Evolutionary conservation across 2,888 invertebrate genomes (phyloP).

Genomic region (Sarcophaga rosellei): DNA sequence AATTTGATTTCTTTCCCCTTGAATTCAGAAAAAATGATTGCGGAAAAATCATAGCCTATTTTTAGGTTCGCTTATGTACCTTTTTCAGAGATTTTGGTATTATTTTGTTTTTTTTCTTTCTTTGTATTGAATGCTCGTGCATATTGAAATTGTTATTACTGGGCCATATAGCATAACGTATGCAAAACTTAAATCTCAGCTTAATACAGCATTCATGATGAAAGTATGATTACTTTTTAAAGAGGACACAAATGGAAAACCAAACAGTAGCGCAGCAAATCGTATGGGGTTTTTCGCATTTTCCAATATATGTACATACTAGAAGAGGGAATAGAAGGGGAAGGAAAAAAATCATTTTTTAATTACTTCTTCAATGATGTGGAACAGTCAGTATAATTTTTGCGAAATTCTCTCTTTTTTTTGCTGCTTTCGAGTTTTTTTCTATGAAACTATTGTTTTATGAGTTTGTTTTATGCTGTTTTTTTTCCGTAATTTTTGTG

Average conservation of each 20-base stretch:
- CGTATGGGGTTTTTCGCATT: not conserved
- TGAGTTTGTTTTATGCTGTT: slow-evolving; percentile 27
- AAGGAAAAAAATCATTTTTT: slow-evolving; percentile 64
- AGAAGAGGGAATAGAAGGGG: not conserved
- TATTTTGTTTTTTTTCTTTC: not conserved
- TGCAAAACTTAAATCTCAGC: slow-evolving; percentile 41
- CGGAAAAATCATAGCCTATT: not conserved
- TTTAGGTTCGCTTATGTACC: not conserved
- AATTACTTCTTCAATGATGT: slow-evolving; percentile 76
- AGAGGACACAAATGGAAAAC: slow-evolving; percentile 56
- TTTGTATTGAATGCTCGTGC: not conserved
- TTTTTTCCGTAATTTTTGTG: too few relatives aligned
- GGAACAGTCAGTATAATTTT: slow-evolving; percentile 70
- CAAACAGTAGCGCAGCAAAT: not conserved
- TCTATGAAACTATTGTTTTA: slow-evolving; percentile 57
- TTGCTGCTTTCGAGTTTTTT: slow-evolving; percentile 8
- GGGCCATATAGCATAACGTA: not conserved
- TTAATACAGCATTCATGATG: slow-evolving; percentile 62
- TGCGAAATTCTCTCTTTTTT: slow-evolving; percentile 24
- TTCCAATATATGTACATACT: not conserved
- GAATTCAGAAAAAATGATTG: too few relatives aligned
- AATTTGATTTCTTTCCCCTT: too few relatives aligned
- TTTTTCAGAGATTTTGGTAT: not conserved
- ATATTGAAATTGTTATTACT: slow-evolving; percentile 36
- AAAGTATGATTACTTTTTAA: slow-evolving; percentile 68